A percentile compares a stretch with the other conserved stretches of the same genome.
Evolutionary conservation across 1,140 invertebrate species (phyloP).

Genomic region (Homarus americanus): DNA sequence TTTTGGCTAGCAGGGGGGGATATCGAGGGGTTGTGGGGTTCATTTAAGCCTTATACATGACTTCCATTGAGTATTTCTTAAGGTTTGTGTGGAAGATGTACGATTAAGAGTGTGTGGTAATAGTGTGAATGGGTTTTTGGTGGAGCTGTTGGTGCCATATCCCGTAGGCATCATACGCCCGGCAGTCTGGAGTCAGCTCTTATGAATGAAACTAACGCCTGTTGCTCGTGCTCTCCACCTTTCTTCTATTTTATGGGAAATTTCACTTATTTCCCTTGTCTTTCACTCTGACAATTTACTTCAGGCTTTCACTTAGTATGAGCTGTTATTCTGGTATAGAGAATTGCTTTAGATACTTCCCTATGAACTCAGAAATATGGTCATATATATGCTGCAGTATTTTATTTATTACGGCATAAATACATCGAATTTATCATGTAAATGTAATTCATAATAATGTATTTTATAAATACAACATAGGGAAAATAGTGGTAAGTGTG

Average conservation of each 20-base stretch:
- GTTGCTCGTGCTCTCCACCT: conserved; percentile 46
- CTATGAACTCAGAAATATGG: not conserved
- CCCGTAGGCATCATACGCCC: conserved; percentile 24
- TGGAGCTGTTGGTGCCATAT: not conserved
- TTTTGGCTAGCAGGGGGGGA: not conserved
- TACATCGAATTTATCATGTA: not conserved
- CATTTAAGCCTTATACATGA: not conserved
- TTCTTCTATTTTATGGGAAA: conserved; percentile 33
- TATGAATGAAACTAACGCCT: conserved; percentile 68
- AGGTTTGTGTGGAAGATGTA: not conserved
- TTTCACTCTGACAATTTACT: not conserved
- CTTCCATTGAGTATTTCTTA: not conserved
- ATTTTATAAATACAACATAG: not conserved
- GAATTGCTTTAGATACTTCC: not conserved
- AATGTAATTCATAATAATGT: not conserved
- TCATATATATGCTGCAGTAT: not conserved
- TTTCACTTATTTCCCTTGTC: conserved; percentile 8
- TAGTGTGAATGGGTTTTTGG: not conserved
- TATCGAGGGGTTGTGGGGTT: not conserved
- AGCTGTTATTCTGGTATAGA: not conserved
- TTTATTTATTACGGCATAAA: not conserved
- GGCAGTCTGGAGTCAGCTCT: conserved; percentile 47
- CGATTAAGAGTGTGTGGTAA: not conserved
- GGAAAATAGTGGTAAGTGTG: not conserved
- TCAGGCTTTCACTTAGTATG: not conserved